Conservation (phyloP, 2,797 vertebrate genomes). For the Champsocephalus gunnari region DNA sequence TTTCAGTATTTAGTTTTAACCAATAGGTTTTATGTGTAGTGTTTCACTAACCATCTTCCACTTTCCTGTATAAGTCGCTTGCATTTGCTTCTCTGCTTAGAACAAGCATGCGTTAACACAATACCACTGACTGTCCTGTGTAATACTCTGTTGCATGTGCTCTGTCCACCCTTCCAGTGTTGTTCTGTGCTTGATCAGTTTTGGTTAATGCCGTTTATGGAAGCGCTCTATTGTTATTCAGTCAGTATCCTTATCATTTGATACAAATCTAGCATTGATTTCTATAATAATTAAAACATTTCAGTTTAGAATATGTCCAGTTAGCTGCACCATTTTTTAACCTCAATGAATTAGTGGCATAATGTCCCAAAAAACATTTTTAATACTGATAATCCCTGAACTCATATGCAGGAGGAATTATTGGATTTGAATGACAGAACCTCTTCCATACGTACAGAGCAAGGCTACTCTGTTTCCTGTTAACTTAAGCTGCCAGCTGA, state of each 20-base stretch:
- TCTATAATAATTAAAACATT: conserved; percentile 2
- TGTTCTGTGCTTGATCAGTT: conserved; percentile 51
- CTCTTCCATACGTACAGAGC: conserved; percentile 69
- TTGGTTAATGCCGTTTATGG: conserved; percentile 56
- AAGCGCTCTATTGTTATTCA: conserved; percentile 64
- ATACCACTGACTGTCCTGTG: conserved; percentile 28
- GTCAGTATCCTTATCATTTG: conserved; percentile 22
- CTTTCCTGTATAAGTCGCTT: conserved; percentile 2
- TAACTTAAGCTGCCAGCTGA: conserved; percentile 70
- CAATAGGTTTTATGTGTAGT: too few relatives aligned
- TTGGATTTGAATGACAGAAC: conserved; percentile 67
- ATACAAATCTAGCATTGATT: conserved; percentile 1
- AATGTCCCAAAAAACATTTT: conserved; percentile 3
- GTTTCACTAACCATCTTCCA: neutral
- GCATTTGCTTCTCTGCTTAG: conserved; percentile 26
- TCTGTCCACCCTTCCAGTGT: conserved; percentile 47
- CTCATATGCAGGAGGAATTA: conserved; percentile 6
- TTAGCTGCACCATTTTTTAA: conserved; percentile 24
- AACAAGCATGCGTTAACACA: conserved; percentile 47
- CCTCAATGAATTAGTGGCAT: conserved; percentile 26
- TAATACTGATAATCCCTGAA: conserved; percentile 13
- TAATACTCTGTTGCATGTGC: conserved; percentile 65
- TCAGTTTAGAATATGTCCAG: conserved; percentile 21
- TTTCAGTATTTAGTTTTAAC: too few relatives aligned
- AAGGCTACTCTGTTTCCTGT: conserved; percentile 66